Evolutionary conservation across 2,797 vertebrate species (phyloP).

Genomic region (Catharus ustulatus): DNA sequence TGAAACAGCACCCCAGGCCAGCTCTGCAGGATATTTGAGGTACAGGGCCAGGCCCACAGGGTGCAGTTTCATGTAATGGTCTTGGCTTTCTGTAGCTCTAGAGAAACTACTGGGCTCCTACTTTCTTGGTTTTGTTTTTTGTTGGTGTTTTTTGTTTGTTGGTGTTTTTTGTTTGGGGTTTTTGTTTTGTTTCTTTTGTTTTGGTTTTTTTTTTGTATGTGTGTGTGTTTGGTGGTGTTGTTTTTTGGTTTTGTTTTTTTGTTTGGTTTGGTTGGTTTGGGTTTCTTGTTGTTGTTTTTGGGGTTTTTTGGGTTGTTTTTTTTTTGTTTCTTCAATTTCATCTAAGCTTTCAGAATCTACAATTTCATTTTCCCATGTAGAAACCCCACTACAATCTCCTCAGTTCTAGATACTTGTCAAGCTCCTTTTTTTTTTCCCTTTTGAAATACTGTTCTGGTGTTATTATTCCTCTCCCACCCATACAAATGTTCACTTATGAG

Average conservation of each 20-base stretch:
- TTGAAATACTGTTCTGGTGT: background rate
- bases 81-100: background rate
- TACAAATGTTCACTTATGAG: background rate
- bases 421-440: background rate
- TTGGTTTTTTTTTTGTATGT: no score
- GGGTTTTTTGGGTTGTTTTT: no score
- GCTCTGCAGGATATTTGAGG: no score
- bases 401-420: background rate
- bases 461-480: background rate
- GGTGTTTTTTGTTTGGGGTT: no score
- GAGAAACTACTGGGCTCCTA: background rate
- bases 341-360: background rate
- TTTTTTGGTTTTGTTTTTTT: no score
- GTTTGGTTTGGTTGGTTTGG: accelerated
- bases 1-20: no score
- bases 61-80: no score
- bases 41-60: no score
- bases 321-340: background rate
- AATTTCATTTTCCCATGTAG: background rate
- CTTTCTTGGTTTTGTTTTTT: background rate
- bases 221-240: no score
- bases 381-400: background rate
- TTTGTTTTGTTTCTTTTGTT: no score
- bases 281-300: no score
- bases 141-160: background rate